phyloP scores from a whole-genome alignment of 2,888 invertebrate species.

The Neelides folsomi region DNA sequence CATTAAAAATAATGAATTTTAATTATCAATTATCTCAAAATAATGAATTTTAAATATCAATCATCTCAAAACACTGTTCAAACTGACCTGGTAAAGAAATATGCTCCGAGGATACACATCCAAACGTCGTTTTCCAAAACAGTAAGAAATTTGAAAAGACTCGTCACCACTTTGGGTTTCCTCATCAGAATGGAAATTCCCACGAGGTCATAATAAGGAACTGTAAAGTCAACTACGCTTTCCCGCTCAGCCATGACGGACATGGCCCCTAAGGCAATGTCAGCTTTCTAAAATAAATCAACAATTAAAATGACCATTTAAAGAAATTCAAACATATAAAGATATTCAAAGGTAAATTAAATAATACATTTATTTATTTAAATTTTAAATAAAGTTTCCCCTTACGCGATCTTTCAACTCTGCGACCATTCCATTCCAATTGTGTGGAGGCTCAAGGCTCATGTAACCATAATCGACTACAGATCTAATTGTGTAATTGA shows the following conservation, averaged over 20 bases:
- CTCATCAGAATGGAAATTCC: constrained; percentile 94
- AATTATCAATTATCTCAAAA: too few species aligned
- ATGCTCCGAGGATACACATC: constrained; percentile 88
- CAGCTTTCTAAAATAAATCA: constrained; percentile 50
- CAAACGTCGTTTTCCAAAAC: constrained; percentile 93
- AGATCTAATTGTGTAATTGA: constrained; percentile 69
- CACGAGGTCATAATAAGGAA: constrained; percentile 94
- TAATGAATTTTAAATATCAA: too few species aligned
- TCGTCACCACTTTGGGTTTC: constrained; percentile 73
- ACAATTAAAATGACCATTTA: background rate
- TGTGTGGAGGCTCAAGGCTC: constrained; percentile 56
- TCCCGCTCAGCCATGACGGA: constrained; percentile 91
- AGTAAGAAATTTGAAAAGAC: constrained; percentile 89
- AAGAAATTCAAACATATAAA: constrained; percentile 2
- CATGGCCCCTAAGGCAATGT: constrained; percentile 83
- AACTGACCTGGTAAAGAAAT: constrained; percentile 89
- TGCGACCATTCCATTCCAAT: constrained; percentile 73
- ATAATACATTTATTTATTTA: too few species aligned
- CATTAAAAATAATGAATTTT: too few species aligned
- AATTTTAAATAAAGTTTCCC: background rate
- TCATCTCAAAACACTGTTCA: too few species aligned
- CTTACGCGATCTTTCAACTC: constrained; percentile 58
- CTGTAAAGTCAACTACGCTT: constrained; percentile 93
- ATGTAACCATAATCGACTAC: constrained; percentile 68
- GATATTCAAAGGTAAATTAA: background rate